These are phyloP conservation scores for Thymelicus lineola DNA, from an alignment of 2,888 invertebrate genomes.

Conservation along the genomic window DNA sequence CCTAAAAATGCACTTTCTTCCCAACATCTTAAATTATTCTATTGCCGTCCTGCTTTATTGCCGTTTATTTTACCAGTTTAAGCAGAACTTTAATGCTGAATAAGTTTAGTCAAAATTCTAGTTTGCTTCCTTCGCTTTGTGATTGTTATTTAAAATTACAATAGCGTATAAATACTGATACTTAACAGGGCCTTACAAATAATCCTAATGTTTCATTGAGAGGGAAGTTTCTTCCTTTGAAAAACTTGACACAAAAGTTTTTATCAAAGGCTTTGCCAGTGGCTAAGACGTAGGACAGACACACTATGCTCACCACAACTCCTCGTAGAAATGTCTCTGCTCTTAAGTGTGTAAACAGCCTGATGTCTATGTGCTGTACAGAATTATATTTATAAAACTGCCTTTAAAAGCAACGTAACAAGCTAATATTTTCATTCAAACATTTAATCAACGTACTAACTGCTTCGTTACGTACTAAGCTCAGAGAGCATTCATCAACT, in stretches of 20 bases:
- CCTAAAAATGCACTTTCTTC: conserved; percentile 61
- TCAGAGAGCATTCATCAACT: conserved; percentile 39
- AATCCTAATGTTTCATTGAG: neutral
- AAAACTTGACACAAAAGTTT: conserved; percentile 13
- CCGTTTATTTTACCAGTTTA: conserved; percentile 4
- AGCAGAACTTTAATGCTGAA: neutral
- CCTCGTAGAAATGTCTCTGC: neutral
- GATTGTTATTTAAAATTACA: too few relatives aligned
- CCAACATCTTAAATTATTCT: conserved; percentile 43
- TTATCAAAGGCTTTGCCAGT: conserved; percentile 11
- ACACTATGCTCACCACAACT: neutral
- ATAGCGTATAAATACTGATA: too few relatives aligned
- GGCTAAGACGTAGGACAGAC: conserved; percentile 3
- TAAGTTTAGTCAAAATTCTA: too few relatives aligned
- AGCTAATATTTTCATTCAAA: conserved; percentile 6
- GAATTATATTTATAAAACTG: neutral
- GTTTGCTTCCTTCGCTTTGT: too few relatives aligned
- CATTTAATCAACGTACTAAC: conserved; percentile 18
- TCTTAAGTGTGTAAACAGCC: neutral
- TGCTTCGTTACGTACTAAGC: conserved; percentile 36
- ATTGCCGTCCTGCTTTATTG: conserved; percentile 11
- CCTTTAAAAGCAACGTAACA: neutral
- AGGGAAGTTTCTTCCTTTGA: neutral
- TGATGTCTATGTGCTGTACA: neutral
- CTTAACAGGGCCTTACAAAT: conserved; percentile 1